Evolutionary conservation across 1,140 invertebrate genomes (phyloP).

Genomic region (Bombyx mori): DNA sequence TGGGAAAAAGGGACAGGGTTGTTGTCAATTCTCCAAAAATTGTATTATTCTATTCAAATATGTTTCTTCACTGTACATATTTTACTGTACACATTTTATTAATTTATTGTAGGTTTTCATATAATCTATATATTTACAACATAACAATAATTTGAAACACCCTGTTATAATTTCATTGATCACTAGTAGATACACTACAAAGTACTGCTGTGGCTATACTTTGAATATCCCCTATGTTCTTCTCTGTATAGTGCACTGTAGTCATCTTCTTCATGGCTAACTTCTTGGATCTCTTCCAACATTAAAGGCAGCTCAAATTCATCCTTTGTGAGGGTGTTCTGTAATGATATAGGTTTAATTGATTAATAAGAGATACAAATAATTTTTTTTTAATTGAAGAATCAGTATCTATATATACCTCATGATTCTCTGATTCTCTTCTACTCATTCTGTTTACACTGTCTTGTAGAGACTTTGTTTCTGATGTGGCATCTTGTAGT

Average conservation of each 20-base stretch:
- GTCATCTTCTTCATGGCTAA: conserved; percentile 51
- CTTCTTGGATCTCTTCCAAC: conserved; percentile 54
- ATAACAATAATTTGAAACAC: too few relatives aligned
- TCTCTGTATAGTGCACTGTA: conserved; percentile 34
- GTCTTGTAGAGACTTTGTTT: conserved; percentile 57
- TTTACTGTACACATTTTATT: too few relatives aligned
- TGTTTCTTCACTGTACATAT: too few relatives aligned
- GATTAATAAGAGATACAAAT: conserved; percentile 9
- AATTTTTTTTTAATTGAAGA: background rate
- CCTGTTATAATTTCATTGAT: background rate
- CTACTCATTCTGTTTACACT: conserved; percentile 42
- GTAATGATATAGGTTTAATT: conserved; percentile 14
- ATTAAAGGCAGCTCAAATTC: conserved; percentile 41
- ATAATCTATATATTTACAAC: too few relatives aligned
- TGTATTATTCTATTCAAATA: too few relatives aligned
- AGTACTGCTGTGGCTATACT: conserved; percentile 47
- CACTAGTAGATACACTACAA: conserved; percentile 22
- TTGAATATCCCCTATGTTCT: conserved; percentile 31
- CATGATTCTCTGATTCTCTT: conserved; percentile 30
- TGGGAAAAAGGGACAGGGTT: too few relatives aligned
- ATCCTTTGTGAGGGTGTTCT: conserved; percentile 32
- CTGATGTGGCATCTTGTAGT: conserved; percentile 63
- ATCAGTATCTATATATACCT: conserved; percentile 20
- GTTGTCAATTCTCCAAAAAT: too few relatives aligned
- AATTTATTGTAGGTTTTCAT: too few relatives aligned